phyloP scores from a whole-genome alignment of 2,113 vertebrate species.

The Collichthys lucidus region DNA sequence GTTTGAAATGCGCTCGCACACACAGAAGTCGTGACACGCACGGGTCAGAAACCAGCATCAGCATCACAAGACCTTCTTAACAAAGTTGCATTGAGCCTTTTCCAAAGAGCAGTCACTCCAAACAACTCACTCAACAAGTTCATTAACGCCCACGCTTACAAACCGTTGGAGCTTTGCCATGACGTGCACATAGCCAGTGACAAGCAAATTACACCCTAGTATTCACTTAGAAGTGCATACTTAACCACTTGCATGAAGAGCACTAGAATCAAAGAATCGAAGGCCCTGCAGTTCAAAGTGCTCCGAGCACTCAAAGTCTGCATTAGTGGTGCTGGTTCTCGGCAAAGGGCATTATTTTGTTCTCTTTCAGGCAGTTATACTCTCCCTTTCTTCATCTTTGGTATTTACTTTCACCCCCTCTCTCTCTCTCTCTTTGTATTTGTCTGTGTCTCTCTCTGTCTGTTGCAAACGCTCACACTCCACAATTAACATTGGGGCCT shows the following conservation, averaged over 20 bases:
- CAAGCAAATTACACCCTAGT: conserved; percentile 73
- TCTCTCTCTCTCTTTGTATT: conserved; percentile 16
- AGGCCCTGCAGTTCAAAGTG: conserved; percentile 54
- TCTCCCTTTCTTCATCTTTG: conserved; percentile 33
- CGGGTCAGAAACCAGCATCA: not conserved
- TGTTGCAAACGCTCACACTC: conserved; percentile 51
- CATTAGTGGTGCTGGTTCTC: conserved; percentile 25
- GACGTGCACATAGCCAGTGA: conserved; percentile 51
- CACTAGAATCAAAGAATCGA: conserved; percentile 75
- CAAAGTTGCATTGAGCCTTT: conserved; percentile 63
- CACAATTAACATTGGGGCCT: conserved; percentile 76
- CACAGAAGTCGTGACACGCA: not conserved
- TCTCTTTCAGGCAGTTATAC: conserved; percentile 44
- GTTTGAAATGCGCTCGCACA: not conserved
- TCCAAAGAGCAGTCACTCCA: conserved; percentile 47
- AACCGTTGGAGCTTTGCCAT: conserved; percentile 64
- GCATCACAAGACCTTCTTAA: conserved; percentile 21
- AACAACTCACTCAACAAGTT: conserved; percentile 57
- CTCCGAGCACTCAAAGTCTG: conserved; percentile 51
- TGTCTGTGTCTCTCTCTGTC: conserved; percentile 6
- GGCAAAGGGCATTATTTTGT: conserved; percentile 56
- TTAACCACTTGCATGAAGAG: conserved; percentile 78
- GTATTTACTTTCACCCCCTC: conserved; percentile 29
- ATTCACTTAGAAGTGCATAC: conserved; percentile 74
- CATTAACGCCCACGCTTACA: conserved; percentile 63